Evolutionary conservation across 2,888 invertebrate genomes (phyloP).

Genomic region (Drosophila histrio): DNA sequence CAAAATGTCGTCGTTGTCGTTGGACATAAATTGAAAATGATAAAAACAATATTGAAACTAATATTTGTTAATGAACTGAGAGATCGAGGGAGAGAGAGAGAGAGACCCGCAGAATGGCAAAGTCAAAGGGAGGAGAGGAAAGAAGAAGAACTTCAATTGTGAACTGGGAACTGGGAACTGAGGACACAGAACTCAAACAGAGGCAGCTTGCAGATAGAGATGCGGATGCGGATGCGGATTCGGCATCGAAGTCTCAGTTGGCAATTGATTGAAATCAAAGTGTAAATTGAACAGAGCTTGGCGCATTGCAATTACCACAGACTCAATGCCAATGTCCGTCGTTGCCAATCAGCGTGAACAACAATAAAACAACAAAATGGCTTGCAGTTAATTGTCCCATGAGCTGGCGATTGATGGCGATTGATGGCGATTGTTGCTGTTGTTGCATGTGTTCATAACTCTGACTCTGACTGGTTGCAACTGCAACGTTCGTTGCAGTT

Average conservation of each 20-base stretch:
- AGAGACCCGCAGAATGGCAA: constrained; percentile 44
- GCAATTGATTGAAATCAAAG: constrained; percentile 78
- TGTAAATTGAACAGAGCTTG: constrained; percentile 66
- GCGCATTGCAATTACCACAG: constrained; percentile 55
- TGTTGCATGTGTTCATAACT: constrained; percentile 52
- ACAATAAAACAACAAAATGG: constrained; percentile 56
- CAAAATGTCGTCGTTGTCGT: constrained; percentile 22
- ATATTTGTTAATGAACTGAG: constrained; percentile 70
- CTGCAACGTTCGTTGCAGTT: constrained; percentile 33
- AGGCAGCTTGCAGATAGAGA: not conserved
- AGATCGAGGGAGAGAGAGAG: too few species aligned
- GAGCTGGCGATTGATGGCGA: constrained; percentile 38
- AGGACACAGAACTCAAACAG: not conserved
- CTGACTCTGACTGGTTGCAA: constrained; percentile 35
- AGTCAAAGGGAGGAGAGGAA: not conserved
- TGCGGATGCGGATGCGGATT: not conserved
- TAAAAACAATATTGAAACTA: constrained; percentile 73
- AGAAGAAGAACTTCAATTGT: too few species aligned
- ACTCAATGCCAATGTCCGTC: constrained; percentile 44
- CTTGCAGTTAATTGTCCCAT: constrained; percentile 69
- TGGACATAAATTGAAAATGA: constrained; percentile 68
- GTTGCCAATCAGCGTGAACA: constrained; percentile 58
- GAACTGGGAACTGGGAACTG: constrained; percentile 4
- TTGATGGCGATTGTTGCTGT: constrained; percentile 7
- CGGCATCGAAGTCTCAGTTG: not conserved